Conservation (phyloP, 2,113 vertebrate species). For the Vombatus ursinus region DNA sequence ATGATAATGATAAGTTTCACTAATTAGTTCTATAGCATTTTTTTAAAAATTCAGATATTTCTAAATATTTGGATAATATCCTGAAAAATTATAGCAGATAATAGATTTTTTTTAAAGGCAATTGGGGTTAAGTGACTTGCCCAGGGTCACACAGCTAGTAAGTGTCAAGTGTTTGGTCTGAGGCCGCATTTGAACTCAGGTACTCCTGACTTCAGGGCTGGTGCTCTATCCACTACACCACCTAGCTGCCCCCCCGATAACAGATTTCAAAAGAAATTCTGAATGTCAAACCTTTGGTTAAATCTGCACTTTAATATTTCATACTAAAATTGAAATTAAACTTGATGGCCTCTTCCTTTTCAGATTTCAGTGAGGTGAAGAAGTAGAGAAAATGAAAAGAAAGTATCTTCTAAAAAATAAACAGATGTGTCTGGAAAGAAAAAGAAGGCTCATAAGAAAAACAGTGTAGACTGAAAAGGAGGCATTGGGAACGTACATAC, state of each 20-base stretch:
- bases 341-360: neutral
- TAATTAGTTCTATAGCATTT: neutral
- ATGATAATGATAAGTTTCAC: neutral
- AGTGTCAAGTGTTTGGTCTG: no score
- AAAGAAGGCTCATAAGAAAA: conserved; percentile 16
- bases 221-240: no score
- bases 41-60: neutral
- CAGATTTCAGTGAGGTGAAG: neutral
- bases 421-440: conserved; percentile 25
- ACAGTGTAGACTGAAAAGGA: neutral
- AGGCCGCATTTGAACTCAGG: no score
- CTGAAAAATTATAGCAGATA: neutral
- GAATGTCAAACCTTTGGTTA: neutral
- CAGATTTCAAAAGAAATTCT: neutral
- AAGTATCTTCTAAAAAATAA: conserved; percentile 62
- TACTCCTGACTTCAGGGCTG: no score
- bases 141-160: no score
- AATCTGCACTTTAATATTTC: neutral
- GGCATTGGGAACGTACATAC: conserved; percentile 78
- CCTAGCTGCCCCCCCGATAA: no score
- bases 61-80: neutral
- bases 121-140: no score
- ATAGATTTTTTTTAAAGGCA: neutral
- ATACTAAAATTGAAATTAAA: neutral
- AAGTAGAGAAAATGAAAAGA: conserved; percentile 45